Percentiles rank a stretch among this genome's conserved stretches.
Evolutionary conservation across 1,140 invertebrate species (phyloP).

Genomic region (Cheumatopsyche charites): DNA sequence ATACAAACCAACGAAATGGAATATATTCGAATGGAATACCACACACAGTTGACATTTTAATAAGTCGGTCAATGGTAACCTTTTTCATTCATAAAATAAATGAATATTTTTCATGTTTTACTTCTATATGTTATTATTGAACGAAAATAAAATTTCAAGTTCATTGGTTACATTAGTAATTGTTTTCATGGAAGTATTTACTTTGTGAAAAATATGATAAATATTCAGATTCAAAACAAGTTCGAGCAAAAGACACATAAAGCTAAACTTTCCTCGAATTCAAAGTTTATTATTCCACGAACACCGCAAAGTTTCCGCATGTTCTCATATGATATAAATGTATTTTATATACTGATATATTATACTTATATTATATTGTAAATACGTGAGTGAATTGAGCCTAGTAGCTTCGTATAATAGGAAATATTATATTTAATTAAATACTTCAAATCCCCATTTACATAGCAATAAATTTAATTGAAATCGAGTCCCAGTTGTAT

Average conservation of each 20-base stretch:
- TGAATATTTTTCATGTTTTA: too few relatives aligned
- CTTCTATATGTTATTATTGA: too few relatives aligned
- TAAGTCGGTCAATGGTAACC: too few relatives aligned
- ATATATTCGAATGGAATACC: too few relatives aligned
- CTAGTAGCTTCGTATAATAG: not conserved
- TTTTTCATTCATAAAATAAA: too few relatives aligned
- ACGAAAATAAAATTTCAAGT: too few relatives aligned
- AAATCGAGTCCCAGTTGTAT: not conserved
- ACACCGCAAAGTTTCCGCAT: constrained; percentile 11
- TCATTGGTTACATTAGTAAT: too few relatives aligned
- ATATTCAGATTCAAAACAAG: not conserved
- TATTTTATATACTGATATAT: too few relatives aligned
- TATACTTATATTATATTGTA: not conserved
- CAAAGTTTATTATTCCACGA: constrained; percentile 16
- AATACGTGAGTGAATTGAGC: not conserved
- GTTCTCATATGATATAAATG: constrained; percentile 1
- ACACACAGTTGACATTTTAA: too few relatives aligned
- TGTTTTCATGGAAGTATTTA: not conserved
- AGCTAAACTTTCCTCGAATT: constrained; percentile 4
- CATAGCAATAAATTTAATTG: constrained; percentile 7
- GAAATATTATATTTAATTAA: constrained; percentile 9
- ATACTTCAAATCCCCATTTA: not conserved
- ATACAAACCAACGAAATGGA: too few relatives aligned
- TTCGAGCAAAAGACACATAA: constrained; percentile 4
- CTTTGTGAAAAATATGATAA: not conserved